phyloP scores from a whole-genome alignment of 1,140 invertebrate species.

The Harpegnathos saltator region DNA sequence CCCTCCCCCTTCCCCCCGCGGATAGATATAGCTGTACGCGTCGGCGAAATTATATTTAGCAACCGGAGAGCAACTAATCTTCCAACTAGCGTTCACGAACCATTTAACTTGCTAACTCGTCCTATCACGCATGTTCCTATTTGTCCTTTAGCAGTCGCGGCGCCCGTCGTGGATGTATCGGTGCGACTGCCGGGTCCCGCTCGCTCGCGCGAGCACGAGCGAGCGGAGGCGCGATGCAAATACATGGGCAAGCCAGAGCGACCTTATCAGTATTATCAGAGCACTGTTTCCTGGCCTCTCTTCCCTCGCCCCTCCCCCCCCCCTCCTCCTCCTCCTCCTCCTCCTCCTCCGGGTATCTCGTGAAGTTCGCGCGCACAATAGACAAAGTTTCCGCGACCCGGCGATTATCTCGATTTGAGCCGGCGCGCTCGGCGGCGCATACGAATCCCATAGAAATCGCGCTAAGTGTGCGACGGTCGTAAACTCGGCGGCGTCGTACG shows the following conservation, averaged over 20 bases:
- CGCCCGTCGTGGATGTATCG: conserved; percentile 50
- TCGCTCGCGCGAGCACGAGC: too few relatives aligned
- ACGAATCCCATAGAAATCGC: conserved; percentile 46
- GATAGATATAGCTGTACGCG: conserved; percentile 44
- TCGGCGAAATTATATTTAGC: conserved; percentile 74
- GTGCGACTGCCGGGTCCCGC: not conserved
- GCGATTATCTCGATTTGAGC: conserved; percentile 68
- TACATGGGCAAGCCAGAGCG: conserved; percentile 44
- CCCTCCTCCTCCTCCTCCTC: too few relatives aligned
- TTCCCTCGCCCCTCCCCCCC: too few relatives aligned
- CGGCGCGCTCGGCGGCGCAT: conserved; percentile 40
- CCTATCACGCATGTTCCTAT: conserved; percentile 82
- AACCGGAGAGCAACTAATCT: conserved; percentile 84
- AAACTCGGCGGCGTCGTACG: conserved; percentile 28
- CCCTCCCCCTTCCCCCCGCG: too few relatives aligned
- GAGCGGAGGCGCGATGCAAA: conserved; percentile 11
- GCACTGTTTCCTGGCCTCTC: conserved; percentile 56
- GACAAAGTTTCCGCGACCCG: conserved; percentile 70
- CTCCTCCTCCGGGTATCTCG: too few relatives aligned
- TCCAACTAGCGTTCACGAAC: conserved; percentile 83
- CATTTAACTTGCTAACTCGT: conserved; percentile 85
- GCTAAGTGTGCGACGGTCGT: conserved; percentile 36
- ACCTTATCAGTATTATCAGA: conserved; percentile 74
- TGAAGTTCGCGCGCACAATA: conserved; percentile 69
- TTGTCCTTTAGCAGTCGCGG: conserved; percentile 77